Conservation (phyloP, 2,797 vertebrate species). For the Cygnus olor region DNA sequence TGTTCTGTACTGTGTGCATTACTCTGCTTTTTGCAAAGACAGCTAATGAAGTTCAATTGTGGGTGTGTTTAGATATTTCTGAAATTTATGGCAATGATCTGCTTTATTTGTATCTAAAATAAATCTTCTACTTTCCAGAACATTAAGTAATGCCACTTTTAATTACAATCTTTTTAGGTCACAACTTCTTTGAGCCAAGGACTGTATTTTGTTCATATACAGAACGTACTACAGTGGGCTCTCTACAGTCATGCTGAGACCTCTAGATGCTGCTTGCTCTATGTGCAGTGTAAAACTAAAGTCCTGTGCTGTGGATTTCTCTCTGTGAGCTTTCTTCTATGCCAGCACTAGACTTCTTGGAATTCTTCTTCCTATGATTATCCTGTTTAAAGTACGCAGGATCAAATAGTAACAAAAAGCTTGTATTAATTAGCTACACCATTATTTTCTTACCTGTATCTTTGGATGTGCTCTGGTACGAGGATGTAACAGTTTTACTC, state of each 20-base stretch:
- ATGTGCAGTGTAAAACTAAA: neutral
- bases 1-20: neutral
- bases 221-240: neutral
- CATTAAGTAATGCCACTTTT: neutral
- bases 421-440: neutral
- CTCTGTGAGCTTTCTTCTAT: neutral
- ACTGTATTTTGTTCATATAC: neutral
- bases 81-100: neutral
- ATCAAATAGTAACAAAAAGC: neutral
- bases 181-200: neutral
- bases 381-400: neutral
- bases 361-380: neutral
- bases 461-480: neutral
- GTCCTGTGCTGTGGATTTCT: neutral
- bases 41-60: neutral
- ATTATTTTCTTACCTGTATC: neutral
- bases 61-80: neutral
- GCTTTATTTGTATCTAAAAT: neutral
- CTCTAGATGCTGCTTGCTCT: neutral
- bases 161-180: neutral
- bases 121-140: neutral
- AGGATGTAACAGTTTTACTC: rapidly evolving
- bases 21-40: neutral
- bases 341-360: neutral
- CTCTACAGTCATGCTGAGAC: neutral